These are phyloP conservation scores for Chaenocephalus aceratus DNA, from an alignment of 2,113 vertebrate species.

Conservation along the genomic window DNA sequence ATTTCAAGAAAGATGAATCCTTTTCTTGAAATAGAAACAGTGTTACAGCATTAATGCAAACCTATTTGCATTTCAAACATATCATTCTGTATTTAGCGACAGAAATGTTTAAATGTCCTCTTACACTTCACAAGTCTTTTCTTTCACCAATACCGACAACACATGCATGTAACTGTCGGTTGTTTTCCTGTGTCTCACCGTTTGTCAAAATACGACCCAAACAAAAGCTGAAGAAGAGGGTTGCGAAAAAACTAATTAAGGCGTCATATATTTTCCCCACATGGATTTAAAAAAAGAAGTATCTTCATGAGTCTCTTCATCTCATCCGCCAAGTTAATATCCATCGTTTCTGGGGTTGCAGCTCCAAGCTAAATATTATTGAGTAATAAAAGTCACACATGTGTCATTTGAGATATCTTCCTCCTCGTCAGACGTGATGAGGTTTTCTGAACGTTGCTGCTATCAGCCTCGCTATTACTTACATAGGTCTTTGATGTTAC, in stretches of 20 bases:
- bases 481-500: slow-evolving; percentile 20
- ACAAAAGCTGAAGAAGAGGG: too few species aligned
- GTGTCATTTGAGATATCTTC: background rate
- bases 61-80: too few species aligned
- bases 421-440: background rate
- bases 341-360: background rate
- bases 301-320: background rate
- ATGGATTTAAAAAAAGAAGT: background rate
- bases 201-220: slow-evolving; percentile 5
- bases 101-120: background rate
- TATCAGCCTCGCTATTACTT: background rate
- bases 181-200: background rate
- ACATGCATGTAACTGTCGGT: background rate
- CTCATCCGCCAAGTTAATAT: background rate
- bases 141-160: background rate
- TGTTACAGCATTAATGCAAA: too few species aligned
- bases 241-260: slow-evolving; percentile 20
- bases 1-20: too few species aligned
- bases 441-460: slow-evolving; percentile 16
- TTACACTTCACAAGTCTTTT: background rate
- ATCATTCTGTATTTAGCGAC: too few species aligned
- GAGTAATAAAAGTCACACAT: background rate
- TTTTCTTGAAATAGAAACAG: too few species aligned
- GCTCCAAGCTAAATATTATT: background rate
- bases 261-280: slow-evolving; percentile 34